A percentile compares a stretch with the other conserved stretches of the same genome.
Evolutionary conservation across 1,140 invertebrate genomes (phyloP).

Genomic region (Drosophila mauritiana): DNA sequence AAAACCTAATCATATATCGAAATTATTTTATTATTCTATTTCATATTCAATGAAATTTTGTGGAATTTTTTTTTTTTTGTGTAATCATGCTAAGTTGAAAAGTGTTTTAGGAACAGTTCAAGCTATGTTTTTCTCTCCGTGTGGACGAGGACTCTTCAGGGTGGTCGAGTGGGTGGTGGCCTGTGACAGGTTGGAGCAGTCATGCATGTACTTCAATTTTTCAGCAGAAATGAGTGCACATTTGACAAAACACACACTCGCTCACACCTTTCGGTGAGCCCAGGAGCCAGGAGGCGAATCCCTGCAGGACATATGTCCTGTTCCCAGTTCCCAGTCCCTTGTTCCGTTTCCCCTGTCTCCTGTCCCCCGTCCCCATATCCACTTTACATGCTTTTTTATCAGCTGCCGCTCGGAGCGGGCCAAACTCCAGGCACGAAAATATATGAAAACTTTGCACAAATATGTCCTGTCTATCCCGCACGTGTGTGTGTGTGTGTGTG

Average conservation of each 20-base stretch:
- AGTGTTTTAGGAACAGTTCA: no score
- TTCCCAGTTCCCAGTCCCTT: conserved; percentile 3
- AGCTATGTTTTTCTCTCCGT: not conserved
- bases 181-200: conserved; percentile 61
- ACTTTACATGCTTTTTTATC: conserved; percentile 59
- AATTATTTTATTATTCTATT: no score
- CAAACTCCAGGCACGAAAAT: conserved; percentile 57
- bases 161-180: conserved; percentile 3
- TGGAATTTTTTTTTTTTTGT: no score
- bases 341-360: not conserved
- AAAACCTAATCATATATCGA: no score
- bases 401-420: conserved; percentile 28
- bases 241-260: conserved; percentile 68
- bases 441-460: conserved; percentile 71
- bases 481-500: conserved; percentile 32
- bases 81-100: no score
- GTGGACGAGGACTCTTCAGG: conserved; percentile 1
- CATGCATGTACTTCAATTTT: conserved; percentile 82
- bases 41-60: no score
- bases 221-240: conserved; percentile 80
- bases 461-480: conserved; percentile 36
- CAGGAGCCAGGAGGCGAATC: conserved; percentile 32
- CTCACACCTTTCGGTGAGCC: conserved; percentile 48
- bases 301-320: conserved; percentile 67
- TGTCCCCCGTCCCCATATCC: not conserved